Evolutionary conservation across 2,797 vertebrate genomes (phyloP), one percentile per base, ranked within the genome.

Genomic region (Harpagifer antarcticus): DNA sequence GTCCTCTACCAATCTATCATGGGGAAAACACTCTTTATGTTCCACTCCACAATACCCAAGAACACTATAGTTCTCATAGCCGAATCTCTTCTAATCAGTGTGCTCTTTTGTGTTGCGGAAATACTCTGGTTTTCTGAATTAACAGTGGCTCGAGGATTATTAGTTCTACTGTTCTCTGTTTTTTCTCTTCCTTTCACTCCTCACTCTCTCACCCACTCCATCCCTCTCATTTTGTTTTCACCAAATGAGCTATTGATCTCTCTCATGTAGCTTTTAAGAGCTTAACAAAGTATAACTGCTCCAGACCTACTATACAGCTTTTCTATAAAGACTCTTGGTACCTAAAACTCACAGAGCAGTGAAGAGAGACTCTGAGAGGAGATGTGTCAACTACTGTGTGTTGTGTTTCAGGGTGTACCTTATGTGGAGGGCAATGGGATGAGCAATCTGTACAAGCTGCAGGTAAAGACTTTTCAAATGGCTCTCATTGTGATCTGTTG

Each of bases 371-470:
- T 49, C 63, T 62, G 15, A 61, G 76, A 78, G 66, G 40, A 50
- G 23, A 60, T 19, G 68, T 70, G 47, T 80, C 68, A 88, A 79
- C 88, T 56, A 66, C 56, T 67, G 52, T 60, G 70, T 33, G 4
- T 79, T 93, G 73, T 92, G 82, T 88, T 94, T 88, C 78, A 99
- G 98, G 97, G 96, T 65, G 76, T 91, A 40, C 94, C 96, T 33
- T 91, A 93, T 81, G 93, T 93, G 88, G 97, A 99, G 90, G 95
- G 96, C 79, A 98, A 96, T 27, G 98, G 98, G 83, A 99, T 99
- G 98, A 96, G 98, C 94, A 97, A 96, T 88, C 95, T 99, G 42
- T 99, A 99, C 95, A 99, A 99, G 92, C 95, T 97, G 69, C 97
- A 99, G 98, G 98, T 99, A 97, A 93, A 92, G 61, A 64, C 61